Evolutionary conservation across 2,113 vertebrate genomes (phyloP).

Genomic region (Pholis gunnellus): DNA sequence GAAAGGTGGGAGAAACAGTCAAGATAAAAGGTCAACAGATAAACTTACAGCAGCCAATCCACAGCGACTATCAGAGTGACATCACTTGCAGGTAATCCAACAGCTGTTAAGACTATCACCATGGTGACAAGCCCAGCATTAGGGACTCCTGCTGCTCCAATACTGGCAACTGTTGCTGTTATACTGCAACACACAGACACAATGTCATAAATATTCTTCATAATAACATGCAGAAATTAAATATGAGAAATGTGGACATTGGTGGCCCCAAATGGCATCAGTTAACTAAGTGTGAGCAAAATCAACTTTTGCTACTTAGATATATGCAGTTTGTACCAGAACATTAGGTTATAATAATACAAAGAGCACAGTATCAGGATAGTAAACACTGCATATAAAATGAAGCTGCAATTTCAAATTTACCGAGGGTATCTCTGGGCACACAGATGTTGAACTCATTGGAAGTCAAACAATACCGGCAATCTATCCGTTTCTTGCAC

Average conservation of each 20-base stretch:
- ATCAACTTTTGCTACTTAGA: not conserved
- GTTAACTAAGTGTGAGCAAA: not conserved
- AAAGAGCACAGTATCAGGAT: not conserved
- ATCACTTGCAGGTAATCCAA: conserved; percentile 93
- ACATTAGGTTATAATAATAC: not conserved
- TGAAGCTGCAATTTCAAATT: not conserved
- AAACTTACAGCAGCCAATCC: conserved; percentile 98
- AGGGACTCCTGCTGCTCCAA: conserved; percentile 96
- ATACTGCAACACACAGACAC: conserved; percentile 84
- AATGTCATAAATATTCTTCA: conserved; percentile 4
- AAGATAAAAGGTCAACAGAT: fast-evolving
- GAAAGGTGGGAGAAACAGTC: not conserved
- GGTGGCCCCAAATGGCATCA: not conserved
- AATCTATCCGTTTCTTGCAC: too few species aligned
- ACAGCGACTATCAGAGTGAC: conserved; percentile 97
- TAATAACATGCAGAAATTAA: not conserved
- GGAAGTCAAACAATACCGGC: not conserved
- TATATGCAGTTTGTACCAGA: not conserved
- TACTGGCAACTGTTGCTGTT: conserved; percentile 95
- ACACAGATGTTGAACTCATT: not conserved
- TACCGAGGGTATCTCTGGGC: not conserved
- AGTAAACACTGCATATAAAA: not conserved
- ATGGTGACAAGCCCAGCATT: conserved; percentile 98
- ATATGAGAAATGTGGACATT: not conserved
- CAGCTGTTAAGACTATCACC: conserved; percentile 96